Base-by-base conservation (phyloP, 2,888 invertebrate species). In the Fragum fragum region DNA sequence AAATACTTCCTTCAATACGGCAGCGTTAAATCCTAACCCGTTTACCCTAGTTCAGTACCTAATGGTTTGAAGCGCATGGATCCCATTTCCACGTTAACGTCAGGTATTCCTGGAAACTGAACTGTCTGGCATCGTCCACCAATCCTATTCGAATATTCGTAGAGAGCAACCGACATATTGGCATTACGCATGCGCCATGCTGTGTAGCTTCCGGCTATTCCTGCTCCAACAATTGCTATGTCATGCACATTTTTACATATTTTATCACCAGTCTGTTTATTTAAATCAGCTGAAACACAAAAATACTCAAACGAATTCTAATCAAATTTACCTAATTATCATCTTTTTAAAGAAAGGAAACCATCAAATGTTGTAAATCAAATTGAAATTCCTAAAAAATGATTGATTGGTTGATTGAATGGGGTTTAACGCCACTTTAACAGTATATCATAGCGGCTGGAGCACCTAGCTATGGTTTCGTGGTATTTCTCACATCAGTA, bases 21-120 rank as follows among this genome's bases (percentile, higher is more conserved):
- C n/a, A n/a, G n/a, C n/a, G n/a, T n/a, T n/a, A n/a, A n/a, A n/a
- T n/a, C n/a, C n/a, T n/a, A n/a, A n/a, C n/a, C n/a, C n/a, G n/a
- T n/a, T n/a, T n/a, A n/a, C n/a, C n/a, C n/a, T n/a, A 36, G 9
- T 36, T 36, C 5, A 36, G 32, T 57, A 61, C 61, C 61, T 3
- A 61, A 2, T 32, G 61, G 61, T 0, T 57, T 28, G 55, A 85
- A 77, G 42, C 83, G 59, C 87, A 87, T 87, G 16, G 77, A 85
- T 3, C 87, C 87, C 5, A 85, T 71, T 39, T 87, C 87, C 1
- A 87, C 61, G 39, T 81, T 79, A 11, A 87, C 47, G 53, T 87
- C 87, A 7, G 82, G 81, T 21, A 72, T 74, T 36, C 73, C 75
- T 26, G 80, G 72, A 42, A 85, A 75, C 9, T 42, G 73, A 11